Base-by-base conservation (phyloP, 2,888 invertebrate genomes). In the Pammene fasciana region DNA sequence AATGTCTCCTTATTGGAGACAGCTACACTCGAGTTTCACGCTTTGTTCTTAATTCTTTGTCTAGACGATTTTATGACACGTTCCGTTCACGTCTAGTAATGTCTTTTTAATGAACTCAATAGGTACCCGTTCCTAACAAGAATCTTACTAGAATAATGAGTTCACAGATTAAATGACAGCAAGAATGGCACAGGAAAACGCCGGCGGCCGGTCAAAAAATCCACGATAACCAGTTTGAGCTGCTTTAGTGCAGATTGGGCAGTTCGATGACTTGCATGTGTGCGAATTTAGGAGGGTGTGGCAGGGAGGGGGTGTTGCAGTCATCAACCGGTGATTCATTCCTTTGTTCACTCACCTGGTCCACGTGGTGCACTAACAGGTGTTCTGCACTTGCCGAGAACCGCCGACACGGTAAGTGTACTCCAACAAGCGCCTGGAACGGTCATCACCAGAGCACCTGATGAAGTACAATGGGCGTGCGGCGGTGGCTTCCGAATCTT, bases 381-480 rank as follows among this genome's bases (percentile, higher is more conserved):
- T 57, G 50, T 48, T 52, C 50, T 64, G 73, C 71, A 68, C 62
- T 74, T 74, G 75, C 72, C 75, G 86, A 90, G 72, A 84, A 84
- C 92, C 93, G 94, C 93, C 95, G 95, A 90, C 97, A 97, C 96
- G 97, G 96, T 96, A 97, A 97, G 97, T 97, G 97, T 97, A 97
- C 97, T 97, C 97, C 97, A 97, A 97, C 97, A 97, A 97, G 97
- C 97, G 97, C 97, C 97, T 97, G 97, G 97, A 96, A 95, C 94
- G 86, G 86, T 92, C 89, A 94, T 94, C 95, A 97, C 97, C 97
- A 97, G 97, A 98, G 97, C 97, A 98, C 97, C 97, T 98, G 97
- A 97, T 97, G 97, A 97, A 98, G 97, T 98, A 98, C 97, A 98
- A 97, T 97, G 96, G 96, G 96, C 97, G 97, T 97, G 96, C 95